Conservation (phyloP, 2,113 vertebrate species). For the Clarias batrachus region DNA sequence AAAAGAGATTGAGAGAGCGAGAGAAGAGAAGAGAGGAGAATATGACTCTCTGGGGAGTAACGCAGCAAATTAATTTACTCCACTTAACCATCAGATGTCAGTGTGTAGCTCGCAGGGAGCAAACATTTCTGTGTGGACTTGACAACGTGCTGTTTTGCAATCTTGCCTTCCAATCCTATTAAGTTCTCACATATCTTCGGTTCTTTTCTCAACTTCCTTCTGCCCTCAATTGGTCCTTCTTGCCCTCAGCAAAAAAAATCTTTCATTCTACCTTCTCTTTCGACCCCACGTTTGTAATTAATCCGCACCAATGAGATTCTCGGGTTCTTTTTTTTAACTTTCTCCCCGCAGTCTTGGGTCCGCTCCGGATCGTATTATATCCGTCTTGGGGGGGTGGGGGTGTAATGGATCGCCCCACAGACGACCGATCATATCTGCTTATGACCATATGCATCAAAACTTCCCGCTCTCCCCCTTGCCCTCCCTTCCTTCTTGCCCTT, state of each 20-base stretch:
- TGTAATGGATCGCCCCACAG: constrained; percentile 68
- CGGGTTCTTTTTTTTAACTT: constrained; percentile 10
- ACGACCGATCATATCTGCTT: constrained; percentile 70
- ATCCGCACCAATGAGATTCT: constrained; percentile 34
- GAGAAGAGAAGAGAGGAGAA: background rate
- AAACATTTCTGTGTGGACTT: background rate
- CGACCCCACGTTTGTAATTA: constrained; percentile 29
- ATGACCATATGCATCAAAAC: constrained; percentile 65
- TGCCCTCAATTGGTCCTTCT: constrained; percentile 35
- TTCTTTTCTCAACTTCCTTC: background rate
- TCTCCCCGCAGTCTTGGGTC: constrained; percentile 42
- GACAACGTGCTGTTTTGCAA: background rate
- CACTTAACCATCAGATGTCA: constrained; percentile 69
- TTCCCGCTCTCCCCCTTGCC: constrained; percentile 24
- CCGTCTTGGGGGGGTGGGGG: constrained; percentile 56
- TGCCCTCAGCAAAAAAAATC: constrained; percentile 25
- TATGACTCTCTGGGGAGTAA: constrained; percentile 21
- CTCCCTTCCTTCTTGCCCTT: constrained; percentile 65
- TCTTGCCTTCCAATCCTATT: constrained; percentile 23
- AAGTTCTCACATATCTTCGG: constrained; percentile 10
- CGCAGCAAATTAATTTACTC: constrained; percentile 62
- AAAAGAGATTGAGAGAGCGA: too few relatives aligned
- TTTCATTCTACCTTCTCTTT: constrained; percentile 8
- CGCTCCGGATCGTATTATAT: constrained; percentile 49
- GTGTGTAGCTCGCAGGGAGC: constrained; percentile 55